These are phyloP conservation scores for Lucilia sericata DNA, from an alignment of 1,140 invertebrate genomes.

Conservation along the genomic window DNA sequence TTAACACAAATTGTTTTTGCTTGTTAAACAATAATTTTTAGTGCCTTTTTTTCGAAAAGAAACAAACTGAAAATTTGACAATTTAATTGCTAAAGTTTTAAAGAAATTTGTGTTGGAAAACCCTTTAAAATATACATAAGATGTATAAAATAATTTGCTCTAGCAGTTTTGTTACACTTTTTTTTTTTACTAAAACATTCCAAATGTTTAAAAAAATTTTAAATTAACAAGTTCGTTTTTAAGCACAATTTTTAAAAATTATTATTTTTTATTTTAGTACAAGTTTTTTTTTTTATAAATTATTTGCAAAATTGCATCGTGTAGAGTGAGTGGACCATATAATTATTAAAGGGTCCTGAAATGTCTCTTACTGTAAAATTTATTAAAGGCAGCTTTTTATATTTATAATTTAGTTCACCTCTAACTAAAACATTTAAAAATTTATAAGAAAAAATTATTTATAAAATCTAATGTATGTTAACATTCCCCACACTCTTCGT, in stretches of 20 bases:
- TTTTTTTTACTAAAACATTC: not conserved
- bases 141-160: too few species aligned
- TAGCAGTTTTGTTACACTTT: not conserved
- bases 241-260: too few species aligned
- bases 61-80: not conserved
- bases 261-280: too few species aligned
- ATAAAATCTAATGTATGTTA: not conserved
- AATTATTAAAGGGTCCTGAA: too few species aligned
- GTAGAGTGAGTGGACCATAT: too few species aligned
- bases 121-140: too few species aligned
- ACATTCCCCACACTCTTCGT: too few species aligned
- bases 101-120: not conserved
- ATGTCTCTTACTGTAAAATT: not conserved
- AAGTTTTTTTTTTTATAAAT: too few species aligned
- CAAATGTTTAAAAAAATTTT: conserved; percentile 7
- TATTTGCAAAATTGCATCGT: too few species aligned
- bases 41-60: not conserved
- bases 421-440: not conserved
- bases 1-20: not conserved
- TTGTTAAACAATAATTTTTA: conserved; percentile 19
- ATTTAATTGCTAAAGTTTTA: not conserved
- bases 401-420: not conserved
- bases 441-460: not conserved
- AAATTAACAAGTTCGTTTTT: not conserved
- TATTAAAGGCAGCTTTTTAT: not conserved